phyloP scores from a whole-genome alignment of 2,888 invertebrate genomes.

The Hypercompe scribonia region DNA sequence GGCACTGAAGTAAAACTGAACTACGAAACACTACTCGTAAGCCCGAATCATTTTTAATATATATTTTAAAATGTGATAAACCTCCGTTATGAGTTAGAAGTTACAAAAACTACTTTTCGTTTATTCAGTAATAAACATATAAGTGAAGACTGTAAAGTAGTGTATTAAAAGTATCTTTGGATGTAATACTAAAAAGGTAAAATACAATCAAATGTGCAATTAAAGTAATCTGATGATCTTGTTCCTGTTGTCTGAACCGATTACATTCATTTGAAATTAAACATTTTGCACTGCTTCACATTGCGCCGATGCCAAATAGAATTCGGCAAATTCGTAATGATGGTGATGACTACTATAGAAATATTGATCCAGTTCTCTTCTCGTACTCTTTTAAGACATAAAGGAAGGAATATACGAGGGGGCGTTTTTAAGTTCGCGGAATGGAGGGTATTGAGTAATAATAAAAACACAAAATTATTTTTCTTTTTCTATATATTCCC shows the following conservation, averaged over 20 bases:
- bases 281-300: no score
- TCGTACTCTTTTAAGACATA: neutral
- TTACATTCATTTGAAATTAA: no score
- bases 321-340: no score
- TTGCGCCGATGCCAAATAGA: no score
- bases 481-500: no score
- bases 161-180: neutral
- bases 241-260: no score
- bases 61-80: slow-evolving; percentile 32
- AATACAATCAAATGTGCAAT: neutral
- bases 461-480: no score
- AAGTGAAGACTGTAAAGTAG: neutral
- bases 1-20: neutral
- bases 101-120: slow-evolving; percentile 8
- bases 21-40: slow-evolving; percentile 16
- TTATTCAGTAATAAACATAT: slow-evolving; percentile 20
- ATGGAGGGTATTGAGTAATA: no score
- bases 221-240: neutral
- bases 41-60: slow-evolving; percentile 23
- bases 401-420: no score
- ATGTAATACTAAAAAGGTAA: neutral
- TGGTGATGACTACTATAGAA: no score
- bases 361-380: neutral
- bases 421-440: no score
- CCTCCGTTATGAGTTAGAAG: slow-evolving; percentile 29